Percentiles rank a stretch among this genome's conserved stretches.
These are phyloP conservation scores for Setophaga petechia DNA, from an alignment of 2,113 vertebrate genomes.

Conservation along the genomic window DNA sequence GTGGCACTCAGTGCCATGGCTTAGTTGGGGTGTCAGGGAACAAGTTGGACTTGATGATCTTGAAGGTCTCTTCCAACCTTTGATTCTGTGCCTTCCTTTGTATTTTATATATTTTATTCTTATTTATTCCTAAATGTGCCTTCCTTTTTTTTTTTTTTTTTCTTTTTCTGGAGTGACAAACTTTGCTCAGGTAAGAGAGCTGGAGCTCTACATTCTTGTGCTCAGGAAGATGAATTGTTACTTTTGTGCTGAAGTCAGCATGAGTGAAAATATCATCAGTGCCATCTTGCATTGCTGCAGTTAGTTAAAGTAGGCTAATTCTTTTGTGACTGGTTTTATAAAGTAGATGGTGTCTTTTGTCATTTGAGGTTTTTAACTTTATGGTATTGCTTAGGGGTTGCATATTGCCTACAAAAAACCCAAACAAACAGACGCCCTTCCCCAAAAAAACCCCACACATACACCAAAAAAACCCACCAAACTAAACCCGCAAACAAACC, in stretches of 20 bases:
- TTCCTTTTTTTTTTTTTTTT: neutral
- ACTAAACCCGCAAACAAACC: neutral
- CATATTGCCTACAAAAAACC: neutral
- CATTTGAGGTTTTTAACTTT: neutral
- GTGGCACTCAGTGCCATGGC: no score
- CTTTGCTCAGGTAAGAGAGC: neutral
- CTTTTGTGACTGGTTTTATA: neutral
- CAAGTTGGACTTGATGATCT: no score
- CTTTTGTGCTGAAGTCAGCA: neutral
- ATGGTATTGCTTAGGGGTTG: neutral
- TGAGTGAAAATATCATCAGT: neutral
- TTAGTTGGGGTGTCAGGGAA: no score
- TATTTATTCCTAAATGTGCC: neutral
- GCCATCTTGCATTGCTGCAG: rapidly evolving
- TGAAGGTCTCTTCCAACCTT: no score
- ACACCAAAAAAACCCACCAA: neutral
- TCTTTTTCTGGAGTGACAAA: neutral
- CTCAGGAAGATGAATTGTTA: neutral
- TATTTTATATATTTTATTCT: neutral
- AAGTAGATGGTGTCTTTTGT: neutral
- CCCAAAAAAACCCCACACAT: no score
- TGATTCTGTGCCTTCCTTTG: neutral
- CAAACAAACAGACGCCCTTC: neutral
- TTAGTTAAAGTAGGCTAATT: neutral
- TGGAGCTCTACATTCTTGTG: rapidly evolving